A percentile compares a stretch with the other conserved stretches of the same genome.
These are phyloP conservation scores for Melipona bicolor DNA, from an alignment of 2,888 invertebrate species.

Conservation along the genomic window DNA sequence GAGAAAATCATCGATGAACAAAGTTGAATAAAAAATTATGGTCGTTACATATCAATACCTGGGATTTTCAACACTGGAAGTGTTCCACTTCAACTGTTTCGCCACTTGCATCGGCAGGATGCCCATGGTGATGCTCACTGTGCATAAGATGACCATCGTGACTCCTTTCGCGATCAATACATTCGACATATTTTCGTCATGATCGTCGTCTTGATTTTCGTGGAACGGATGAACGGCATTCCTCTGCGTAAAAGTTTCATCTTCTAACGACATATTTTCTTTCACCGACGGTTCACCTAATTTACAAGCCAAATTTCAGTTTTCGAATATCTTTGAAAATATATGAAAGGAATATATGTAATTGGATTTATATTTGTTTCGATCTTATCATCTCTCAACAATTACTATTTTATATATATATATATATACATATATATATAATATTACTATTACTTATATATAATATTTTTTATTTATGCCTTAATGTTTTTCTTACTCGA, in stretches of 20 bases:
- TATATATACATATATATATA: no score
- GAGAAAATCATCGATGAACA: neutral
- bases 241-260: slow-evolving; percentile 19
- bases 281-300: slow-evolving; percentile 14
- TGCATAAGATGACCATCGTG: slow-evolving; percentile 91
- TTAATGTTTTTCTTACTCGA: no score
- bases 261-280: slow-evolving; percentile 38
- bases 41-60: slow-evolving; percentile 69
- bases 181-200: slow-evolving; percentile 66
- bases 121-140: slow-evolving; percentile 91
- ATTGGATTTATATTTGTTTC: neutral
- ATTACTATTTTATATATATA: no score
- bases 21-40: neutral
- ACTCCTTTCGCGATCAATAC: slow-evolving; percentile 90
- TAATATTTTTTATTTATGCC: no score
- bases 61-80: slow-evolving; percentile 74
- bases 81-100: slow-evolving; percentile 87
- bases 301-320: slow-evolving; percentile 7
- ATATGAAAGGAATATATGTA: neutral
- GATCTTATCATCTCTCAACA: neutral
- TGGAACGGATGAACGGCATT: neutral
- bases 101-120: slow-evolving; percentile 90
- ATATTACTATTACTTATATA: no score
- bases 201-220: slow-evolving; percentile 1
- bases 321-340: neutral